These are phyloP conservation scores for Zaprionus vittiger DNA, from an alignment of 1,140 invertebrate genomes.

Conservation along the genomic window DNA sequence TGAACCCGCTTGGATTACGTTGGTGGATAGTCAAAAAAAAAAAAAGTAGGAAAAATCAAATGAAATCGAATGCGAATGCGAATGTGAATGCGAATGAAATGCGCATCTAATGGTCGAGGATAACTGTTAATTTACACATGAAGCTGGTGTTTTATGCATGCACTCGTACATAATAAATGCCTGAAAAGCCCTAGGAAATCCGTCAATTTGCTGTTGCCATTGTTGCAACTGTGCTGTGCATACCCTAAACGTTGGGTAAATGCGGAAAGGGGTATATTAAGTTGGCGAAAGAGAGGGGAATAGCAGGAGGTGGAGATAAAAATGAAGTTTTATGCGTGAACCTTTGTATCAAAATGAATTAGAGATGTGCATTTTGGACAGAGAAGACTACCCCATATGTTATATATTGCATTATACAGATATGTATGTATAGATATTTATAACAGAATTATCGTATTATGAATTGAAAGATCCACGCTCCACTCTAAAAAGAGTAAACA, in stretches of 20 bases:
- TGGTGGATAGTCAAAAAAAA: not conserved
- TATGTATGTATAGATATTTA: too few species aligned
- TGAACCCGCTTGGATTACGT: conserved; percentile 6
- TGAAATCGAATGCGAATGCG: not conserved
- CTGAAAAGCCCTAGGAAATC: conserved; percentile 32
- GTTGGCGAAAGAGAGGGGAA: not conserved
- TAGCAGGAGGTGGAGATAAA: not conserved
- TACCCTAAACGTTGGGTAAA: not conserved
- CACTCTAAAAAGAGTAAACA: not conserved
- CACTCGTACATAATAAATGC: conserved; percentile 2
- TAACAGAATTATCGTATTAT: too few species aligned
- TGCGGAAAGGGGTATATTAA: not conserved
- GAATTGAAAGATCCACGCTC: not conserved
- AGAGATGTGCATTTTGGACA: not conserved
- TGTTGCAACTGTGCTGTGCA: not conserved
- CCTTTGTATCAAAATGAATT: not conserved
- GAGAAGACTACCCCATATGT: too few species aligned
- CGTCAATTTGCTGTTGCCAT: conserved; percentile 32
- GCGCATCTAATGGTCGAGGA: not conserved
- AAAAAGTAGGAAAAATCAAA: not conserved
- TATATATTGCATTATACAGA: too few species aligned
- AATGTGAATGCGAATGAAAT: conserved; percentile 5
- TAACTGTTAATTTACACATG: conserved; percentile 7
- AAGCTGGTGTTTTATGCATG: conserved; percentile 7
- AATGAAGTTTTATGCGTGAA: not conserved